phyloP scores from a whole-genome alignment of 1,140 invertebrate species.

The Cydia pomonella region DNA sequence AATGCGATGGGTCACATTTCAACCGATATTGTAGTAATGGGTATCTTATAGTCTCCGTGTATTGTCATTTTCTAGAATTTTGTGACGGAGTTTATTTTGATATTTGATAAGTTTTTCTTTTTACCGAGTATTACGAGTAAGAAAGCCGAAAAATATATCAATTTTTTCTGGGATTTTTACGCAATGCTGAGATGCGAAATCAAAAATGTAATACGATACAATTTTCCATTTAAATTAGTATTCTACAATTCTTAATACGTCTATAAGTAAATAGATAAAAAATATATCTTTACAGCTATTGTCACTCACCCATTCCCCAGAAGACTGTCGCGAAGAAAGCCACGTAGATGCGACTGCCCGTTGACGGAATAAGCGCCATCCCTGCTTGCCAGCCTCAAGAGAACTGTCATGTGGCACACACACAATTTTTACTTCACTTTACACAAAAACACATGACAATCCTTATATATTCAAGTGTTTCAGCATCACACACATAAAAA shows the following conservation, averaged over 20 bases:
- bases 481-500: not conserved
- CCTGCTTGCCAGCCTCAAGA: constrained; percentile 41
- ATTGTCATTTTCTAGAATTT: not conserved
- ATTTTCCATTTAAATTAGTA: too few species aligned
- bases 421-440: constrained; percentile 28
- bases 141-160: too few species aligned
- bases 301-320: constrained; percentile 70
- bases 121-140: not conserved
- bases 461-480: not conserved
- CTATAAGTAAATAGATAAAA: not conserved
- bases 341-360: constrained; percentile 69
- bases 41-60: not conserved
- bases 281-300: not conserved
- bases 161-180: too few species aligned
- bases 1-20: constrained; percentile 1
- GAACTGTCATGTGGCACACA: constrained; percentile 41
- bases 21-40: constrained; percentile 4
- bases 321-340: constrained; percentile 68
- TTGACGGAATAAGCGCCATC: constrained; percentile 66
- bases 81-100: not conserved
- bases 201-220: not conserved
- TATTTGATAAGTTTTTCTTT: not conserved
- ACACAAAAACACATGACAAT: not conserved
- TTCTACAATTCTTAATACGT: not conserved
- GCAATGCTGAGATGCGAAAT: too few species aligned